Base-by-base conservation (phyloP, 2,888 invertebrate genomes). In the Sphaerophoria rueppellii region DNA sequence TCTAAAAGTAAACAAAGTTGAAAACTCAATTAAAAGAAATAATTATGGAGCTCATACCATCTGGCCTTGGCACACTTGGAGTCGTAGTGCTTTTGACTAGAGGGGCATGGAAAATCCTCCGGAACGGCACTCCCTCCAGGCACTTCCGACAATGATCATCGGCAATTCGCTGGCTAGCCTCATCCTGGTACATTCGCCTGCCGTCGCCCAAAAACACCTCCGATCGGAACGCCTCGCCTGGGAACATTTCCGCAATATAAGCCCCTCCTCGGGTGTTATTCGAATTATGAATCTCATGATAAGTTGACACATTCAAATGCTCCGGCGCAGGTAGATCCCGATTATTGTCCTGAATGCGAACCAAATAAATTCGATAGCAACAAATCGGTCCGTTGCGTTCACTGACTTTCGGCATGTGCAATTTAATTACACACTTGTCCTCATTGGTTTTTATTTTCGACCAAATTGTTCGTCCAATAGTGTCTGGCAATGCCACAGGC, bases 331-430 rank as follows among this genome's bases (percentile, higher is more conserved):
- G 95, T 52, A 97, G 91, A 88, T 95, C 95, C 34, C 93, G 94
- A 88, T 95, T 24, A 24, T 24, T 93, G 76, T 90, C 90, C 12
- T 94, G 94, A 65, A 97, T 92, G 60, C 95, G 94, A 0, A 97
- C 95, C 90, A 97, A 92, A 91, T 96, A 96, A 54, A 97, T 93
- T 87, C 97, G 94, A 90, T 96, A 96, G 89, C 97, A 98, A 91
- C 97, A 97, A 88, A 98, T 96, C 0, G 95, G 95, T 0, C 98
- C 98, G 88, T 97, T 97, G 72, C 97, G 93, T 90, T 98, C 97
- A 0, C 96, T 95, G 46, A 97, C 93, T 86, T 95, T 93, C 0
- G 96, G 96, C 87, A 97, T 91, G 87, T 94, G 93, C 87, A 97
- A 92, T 89, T 96, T 95, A 87, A 97, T 95, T 88, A 96, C 93